phyloP scores from a whole-genome alignment of 2,888 invertebrate species.

The Anodontia alba region DNA sequence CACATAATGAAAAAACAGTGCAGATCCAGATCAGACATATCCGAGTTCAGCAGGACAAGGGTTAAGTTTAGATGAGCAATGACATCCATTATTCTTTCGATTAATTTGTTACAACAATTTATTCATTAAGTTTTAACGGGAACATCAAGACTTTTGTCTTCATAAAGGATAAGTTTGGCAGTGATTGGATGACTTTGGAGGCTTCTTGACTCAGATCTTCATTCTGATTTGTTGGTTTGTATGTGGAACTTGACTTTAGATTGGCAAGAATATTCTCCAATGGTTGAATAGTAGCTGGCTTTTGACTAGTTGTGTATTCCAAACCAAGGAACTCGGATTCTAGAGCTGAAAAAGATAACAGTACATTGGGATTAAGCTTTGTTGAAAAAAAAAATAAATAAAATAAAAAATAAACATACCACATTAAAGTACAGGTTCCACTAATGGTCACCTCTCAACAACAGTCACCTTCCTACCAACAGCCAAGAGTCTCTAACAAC shows the following conservation, averaged over 20 bases:
- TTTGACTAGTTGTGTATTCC: conserved; percentile 24
- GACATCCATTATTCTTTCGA: too few species aligned
- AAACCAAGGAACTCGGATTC: conserved; percentile 77
- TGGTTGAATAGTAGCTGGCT: conserved; percentile 72
- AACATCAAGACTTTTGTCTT: conserved; percentile 85
- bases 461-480: too few species aligned
- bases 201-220: conserved; percentile 81
- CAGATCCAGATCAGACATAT: too few species aligned
- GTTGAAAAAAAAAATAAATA: too few species aligned
- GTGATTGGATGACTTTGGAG: conserved; percentile 77
- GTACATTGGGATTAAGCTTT: too few species aligned
- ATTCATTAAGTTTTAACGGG: conserved; percentile 65
- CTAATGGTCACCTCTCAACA: too few species aligned
- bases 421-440: too few species aligned
- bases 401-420: too few species aligned
- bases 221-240: conserved; percentile 62
- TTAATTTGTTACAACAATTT: neutral
- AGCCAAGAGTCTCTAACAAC: too few species aligned
- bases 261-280: conserved; percentile 81
- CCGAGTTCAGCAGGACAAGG: too few species aligned
- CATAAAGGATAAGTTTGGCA: conserved; percentile 85
- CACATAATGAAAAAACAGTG: too few species aligned
- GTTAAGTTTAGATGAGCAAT: too few species aligned
- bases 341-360: conserved; percentile 73
- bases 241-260: conserved; percentile 78